phyloP scores from a whole-genome alignment of 2,113 vertebrate species.

The Smithornis capensis region DNA sequence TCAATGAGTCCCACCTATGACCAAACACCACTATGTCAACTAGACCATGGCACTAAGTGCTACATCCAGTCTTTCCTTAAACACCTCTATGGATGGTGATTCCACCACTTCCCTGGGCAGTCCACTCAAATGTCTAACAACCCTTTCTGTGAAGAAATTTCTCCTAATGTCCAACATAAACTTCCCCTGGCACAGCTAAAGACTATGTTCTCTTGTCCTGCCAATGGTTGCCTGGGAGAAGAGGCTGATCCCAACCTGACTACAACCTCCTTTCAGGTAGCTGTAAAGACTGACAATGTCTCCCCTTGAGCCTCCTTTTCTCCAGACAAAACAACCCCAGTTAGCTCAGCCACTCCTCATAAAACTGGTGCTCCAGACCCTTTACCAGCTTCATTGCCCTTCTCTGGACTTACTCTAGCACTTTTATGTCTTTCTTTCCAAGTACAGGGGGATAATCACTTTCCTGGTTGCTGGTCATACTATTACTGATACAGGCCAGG shows the following conservation, averaged over 20 bases:
- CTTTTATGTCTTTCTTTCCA: not conserved
- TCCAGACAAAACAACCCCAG: not conserved
- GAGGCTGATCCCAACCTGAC: not conserved
- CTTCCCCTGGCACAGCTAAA: not conserved
- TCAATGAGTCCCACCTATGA: not conserved
- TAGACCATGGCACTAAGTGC: not conserved
- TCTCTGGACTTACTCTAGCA: not conserved
- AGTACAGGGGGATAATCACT: not conserved
- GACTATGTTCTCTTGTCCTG: not conserved
- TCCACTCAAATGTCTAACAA: not conserved
- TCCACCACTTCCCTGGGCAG: not conserved
- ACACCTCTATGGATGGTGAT: not conserved
- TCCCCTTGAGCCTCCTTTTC: not conserved
- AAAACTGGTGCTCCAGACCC: not conserved
- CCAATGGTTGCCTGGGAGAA: not conserved
- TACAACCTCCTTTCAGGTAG: not conserved
- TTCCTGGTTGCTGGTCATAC: not conserved
- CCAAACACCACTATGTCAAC: not conserved
- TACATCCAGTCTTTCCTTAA: not conserved
- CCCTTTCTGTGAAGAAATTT: not conserved
- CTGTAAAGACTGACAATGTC: not conserved
- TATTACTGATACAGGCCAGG: not conserved
- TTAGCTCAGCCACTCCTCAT: not conserved
- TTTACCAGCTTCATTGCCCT: not conserved
- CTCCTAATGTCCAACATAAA: not conserved